Percentiles rank a stretch among this genome's conserved stretches.
These are phyloP conservation scores for Myanophis thanlyinensis DNA, from an alignment of 2,113 vertebrate genomes.

Conservation along the genomic window DNA sequence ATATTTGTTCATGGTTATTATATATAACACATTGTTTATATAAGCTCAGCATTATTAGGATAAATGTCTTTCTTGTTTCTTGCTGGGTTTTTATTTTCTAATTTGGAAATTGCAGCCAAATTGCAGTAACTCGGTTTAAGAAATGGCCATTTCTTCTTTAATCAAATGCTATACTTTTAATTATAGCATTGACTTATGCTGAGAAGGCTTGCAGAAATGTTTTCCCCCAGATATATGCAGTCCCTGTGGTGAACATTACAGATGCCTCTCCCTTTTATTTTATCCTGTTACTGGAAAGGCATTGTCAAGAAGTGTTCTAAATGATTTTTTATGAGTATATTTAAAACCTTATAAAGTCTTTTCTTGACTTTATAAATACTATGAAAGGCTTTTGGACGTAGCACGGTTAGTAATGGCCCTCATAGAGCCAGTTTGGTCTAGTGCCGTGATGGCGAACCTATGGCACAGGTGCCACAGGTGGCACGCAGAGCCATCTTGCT, in stretches of 20 bases:
- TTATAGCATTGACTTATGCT: neutral
- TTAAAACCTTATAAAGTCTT: neutral
- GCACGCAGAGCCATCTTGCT: no score
- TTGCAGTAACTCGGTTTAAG: neutral
- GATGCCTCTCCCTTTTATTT: neutral
- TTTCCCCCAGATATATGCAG: neutral
- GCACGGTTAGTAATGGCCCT: neutral
- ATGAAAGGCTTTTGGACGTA: neutral
- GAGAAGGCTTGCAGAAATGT: neutral
- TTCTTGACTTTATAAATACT: neutral
- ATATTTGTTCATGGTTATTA: neutral
- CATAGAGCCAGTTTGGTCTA: no score
- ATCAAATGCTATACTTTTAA: neutral
- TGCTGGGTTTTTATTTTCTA: neutral
- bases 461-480: no score
- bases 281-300: neutral
- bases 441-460: no score
- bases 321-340: neutral
- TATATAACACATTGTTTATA: neutral
- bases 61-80: neutral
- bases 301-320: neutral
- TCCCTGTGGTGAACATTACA: neutral
- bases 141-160: neutral
- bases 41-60: neutral
- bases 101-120: neutral